Conservation (phyloP, 2,113 vertebrate genomes). For the Saccopteryx leptura region DNA sequence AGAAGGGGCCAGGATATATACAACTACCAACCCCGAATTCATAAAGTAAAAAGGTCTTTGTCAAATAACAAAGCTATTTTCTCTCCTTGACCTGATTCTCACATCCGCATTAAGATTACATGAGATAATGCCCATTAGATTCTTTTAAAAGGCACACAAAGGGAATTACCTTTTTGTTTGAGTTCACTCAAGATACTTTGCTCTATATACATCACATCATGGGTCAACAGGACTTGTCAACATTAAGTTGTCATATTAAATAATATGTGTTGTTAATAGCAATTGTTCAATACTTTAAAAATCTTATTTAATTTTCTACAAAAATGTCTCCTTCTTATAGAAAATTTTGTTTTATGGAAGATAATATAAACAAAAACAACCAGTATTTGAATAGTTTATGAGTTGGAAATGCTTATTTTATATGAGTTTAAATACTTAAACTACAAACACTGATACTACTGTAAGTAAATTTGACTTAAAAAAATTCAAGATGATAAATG, state of each 20-base stretch:
- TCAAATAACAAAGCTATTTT: not conserved
- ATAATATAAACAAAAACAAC: not conserved
- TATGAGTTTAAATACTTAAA: not conserved
- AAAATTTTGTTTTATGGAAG: not conserved
- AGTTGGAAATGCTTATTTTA: conserved; percentile 7
- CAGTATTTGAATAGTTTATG: not conserved
- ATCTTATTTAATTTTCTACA: conserved; percentile 10
- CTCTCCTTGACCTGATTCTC: not conserved
- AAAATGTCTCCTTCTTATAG: not conserved
- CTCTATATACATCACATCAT: not conserved
- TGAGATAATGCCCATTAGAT: not conserved
- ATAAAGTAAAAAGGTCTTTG: not conserved
- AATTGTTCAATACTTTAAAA: not conserved
- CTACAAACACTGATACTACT: not conserved
- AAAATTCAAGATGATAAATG: not conserved
- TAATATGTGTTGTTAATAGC: not conserved
- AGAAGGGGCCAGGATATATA: not conserved
- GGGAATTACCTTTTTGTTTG: not conserved
- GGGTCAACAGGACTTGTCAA: not conserved
- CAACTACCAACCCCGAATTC: not conserved
- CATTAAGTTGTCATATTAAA: not conserved
- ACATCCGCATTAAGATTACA: not conserved
- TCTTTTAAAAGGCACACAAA: not conserved
- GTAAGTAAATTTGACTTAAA: not conserved
- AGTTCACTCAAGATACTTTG: not conserved